Conservation (phyloP, 1,140 invertebrate species). For the Trinorchestia longiramus region DNA sequence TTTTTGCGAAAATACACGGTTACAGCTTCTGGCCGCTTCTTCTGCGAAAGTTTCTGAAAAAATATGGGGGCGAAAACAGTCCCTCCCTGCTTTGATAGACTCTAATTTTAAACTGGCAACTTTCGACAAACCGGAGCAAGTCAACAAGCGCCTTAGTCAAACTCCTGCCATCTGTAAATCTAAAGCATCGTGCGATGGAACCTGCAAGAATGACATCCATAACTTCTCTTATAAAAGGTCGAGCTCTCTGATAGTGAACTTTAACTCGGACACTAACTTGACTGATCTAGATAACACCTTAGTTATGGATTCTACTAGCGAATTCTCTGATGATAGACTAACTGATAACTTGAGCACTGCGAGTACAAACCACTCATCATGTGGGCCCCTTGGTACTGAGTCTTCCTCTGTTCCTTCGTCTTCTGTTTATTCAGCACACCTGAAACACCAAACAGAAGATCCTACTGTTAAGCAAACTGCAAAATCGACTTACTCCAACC, state of each 20-base stretch:
- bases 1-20: not conserved
- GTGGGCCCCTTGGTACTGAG: not conserved
- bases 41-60: not conserved
- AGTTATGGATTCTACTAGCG: not conserved
- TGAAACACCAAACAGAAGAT: not conserved
- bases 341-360: not conserved
- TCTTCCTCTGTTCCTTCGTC: not conserved
- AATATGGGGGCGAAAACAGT: not conserved
- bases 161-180: not conserved
- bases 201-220: not conserved
- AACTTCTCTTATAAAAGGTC: slow-evolving; percentile 14
- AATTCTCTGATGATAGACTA: not conserved
- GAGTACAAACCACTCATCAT: not conserved
- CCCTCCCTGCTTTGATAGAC: not conserved
- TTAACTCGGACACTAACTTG: not conserved
- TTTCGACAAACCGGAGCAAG: not conserved
- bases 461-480: not conserved
- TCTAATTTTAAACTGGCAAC: not conserved
- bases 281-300: not conserved
- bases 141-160: not conserved
- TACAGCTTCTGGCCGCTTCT: not conserved
- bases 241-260: not conserved
- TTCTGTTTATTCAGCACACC: not conserved
- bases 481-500: not conserved
- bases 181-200: not conserved